phyloP scores from a whole-genome alignment of 2,113 vertebrate species.

The Rynchops niger region DNA sequence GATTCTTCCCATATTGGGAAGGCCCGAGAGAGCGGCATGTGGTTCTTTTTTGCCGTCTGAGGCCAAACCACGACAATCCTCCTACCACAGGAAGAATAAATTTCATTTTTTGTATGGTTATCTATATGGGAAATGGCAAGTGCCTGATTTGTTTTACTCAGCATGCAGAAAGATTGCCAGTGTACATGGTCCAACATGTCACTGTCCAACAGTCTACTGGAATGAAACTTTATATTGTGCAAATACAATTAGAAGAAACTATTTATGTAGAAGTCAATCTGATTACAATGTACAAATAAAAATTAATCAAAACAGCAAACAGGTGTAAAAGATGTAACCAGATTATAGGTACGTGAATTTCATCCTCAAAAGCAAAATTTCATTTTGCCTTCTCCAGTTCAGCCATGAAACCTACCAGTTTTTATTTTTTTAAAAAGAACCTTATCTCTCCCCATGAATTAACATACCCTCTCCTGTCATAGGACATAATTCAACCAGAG shows the following conservation, averaged over 20 bases:
- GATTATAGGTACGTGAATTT: background rate
- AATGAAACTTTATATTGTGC: background rate
- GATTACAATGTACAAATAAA: background rate
- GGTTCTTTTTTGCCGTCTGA: too few species aligned
- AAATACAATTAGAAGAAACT: background rate
- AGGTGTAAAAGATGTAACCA: background rate
- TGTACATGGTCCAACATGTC: background rate
- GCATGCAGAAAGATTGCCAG: background rate
- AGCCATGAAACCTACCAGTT: background rate
- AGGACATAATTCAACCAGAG: background rate
- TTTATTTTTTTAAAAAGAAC: background rate
- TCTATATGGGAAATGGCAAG: background rate
- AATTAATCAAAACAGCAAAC: background rate
- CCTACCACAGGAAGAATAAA: background rate
- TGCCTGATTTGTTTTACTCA: background rate
- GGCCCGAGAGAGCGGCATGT: too few species aligned
- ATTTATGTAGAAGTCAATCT: background rate
- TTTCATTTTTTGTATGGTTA: background rate
- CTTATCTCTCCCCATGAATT: background rate
- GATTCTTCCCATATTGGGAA: too few species aligned
- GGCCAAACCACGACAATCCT: too few species aligned
- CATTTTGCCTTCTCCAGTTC: background rate
- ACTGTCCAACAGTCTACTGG: background rate
- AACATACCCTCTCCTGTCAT: background rate
- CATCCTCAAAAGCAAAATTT: background rate